Conservation (phyloP, 2,888 invertebrate genomes). For the Polia nebulosa region DNA sequence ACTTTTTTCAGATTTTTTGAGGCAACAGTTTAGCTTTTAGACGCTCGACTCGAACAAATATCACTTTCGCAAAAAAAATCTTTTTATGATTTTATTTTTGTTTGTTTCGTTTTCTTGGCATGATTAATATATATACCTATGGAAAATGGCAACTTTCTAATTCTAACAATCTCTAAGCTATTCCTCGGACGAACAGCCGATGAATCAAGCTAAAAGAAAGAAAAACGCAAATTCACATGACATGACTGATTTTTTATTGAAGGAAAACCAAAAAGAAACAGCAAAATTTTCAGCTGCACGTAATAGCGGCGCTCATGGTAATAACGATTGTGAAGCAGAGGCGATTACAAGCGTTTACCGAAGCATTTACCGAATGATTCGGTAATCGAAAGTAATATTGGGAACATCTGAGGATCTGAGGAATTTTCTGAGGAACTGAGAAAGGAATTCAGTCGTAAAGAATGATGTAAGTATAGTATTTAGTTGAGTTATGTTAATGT, state of each 20-base stretch:
- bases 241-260: slow-evolving; percentile 39
- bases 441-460: slow-evolving; percentile 71
- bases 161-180: no score
- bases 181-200: no score
- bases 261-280: slow-evolving; percentile 66
- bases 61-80: no score
- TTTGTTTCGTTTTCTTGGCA: no score
- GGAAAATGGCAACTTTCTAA: no score
- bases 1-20: no score
- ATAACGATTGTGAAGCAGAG: slow-evolving; percentile 84
- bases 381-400: slow-evolving; percentile 85
- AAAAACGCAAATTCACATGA: slow-evolving; percentile 10
- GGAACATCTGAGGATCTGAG: slow-evolving; percentile 79
- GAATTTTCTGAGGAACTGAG: slow-evolving; percentile 76
- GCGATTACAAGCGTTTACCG: slow-evolving; percentile 84
- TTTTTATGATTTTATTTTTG: no score
- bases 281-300: slow-evolving; percentile 70
- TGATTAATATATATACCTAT: no score
- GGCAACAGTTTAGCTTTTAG: no score
- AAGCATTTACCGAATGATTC: slow-evolving; percentile 86
- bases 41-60: no score
- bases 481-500: slow-evolving; percentile 76
- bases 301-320: slow-evolving; percentile 83
- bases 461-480: slow-evolving; percentile 79
- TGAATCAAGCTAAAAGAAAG: slow-evolving; percentile 2